Evolutionary conservation across 2,888 invertebrate species (phyloP), one percentile per base, ranked within the genome.

Genomic region (Eristalis tenax): DNA sequence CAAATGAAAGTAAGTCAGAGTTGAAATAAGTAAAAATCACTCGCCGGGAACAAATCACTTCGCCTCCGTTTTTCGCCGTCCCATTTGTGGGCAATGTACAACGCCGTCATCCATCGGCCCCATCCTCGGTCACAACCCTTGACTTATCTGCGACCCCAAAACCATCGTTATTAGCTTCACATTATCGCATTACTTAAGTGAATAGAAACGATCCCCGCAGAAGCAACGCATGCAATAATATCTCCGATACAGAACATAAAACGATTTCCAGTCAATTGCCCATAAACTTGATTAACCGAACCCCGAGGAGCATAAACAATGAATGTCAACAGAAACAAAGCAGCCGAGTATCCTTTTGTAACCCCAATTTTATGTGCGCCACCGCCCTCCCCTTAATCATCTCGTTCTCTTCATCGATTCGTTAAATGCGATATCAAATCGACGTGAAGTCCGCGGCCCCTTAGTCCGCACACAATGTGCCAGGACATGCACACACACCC

Each of bases 251-350:
- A 50, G 18, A 18, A 18, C 50, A 50, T 50, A 50, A 50, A 50
- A 50, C 50, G 50, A 50, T 50, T 68, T 68, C 32, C 50, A 68
- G 43, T 68, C 28, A 50, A 50, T 68, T 68, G 18, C 69, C 69
- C 69, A 69, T 69, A 69, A 69, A 69, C 69, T 57, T 57, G 35
- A 69, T 69, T 57, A 69, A 69, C 69, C 15, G 56, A 56, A 69
- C 69, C 69, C 56, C 56, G 35, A 69, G 69, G 56, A 69, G 15
- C 35, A 68, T 28, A 68, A 50, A 28, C 22, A 68, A 68, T 1
- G 26, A 26, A 13, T 18, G 50, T 8, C 50, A 50, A 50, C 50
- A 50, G n/a, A 18, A 50, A 50, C 50, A 50, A 50, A 18, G 50
- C n/a, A n/a, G 8, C 18, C 50, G 50, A 50, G 50, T 18, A 50